Base-by-base conservation (phyloP, 2,113 vertebrate genomes). In the Sus scrofa region DNA sequence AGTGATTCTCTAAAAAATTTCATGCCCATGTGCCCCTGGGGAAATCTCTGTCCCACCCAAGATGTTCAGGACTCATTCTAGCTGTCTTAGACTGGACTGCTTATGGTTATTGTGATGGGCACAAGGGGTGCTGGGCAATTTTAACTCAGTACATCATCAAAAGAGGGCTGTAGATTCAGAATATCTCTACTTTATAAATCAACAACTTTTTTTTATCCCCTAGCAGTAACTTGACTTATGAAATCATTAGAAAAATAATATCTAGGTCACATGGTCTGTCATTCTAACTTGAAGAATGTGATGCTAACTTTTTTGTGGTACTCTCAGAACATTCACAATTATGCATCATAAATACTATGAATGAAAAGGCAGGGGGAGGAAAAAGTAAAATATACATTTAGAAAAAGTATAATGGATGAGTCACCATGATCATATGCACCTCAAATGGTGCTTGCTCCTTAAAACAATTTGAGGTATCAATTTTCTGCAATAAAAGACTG, bases 371-470 rank as follows among this genome's bases (percentile, higher is more conserved):
- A 85, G 73, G 4, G 70, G 4, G 26, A 83, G 52, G 30, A 52
- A 81, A 92, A 93, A 27, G 26, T 34, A 27, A 95, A 86, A 50
- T 79, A 58, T 2, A 63, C 70, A 96, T 94, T 95, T 89, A 96
- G 86, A 89, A 15, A 15, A 39, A 39, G 62, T 96, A 97, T 94
- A 96, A 96, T 94, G 68, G 96, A 96, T 94, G 68, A 50, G 86
- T 85, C 93, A 96, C 94, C 91, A 95, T 87, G 92, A 62, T 32
- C 20, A 79, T n/a, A 37, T 1, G 0, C 1, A 92, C 65, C 93
- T 95, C 90, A 22, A 60, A 37, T 68, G n/a, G 54, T 60, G 70
- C 27, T 62, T 22, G 50, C 65, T 74, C 24, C 52, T 98, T 91
- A 63, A 58, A 86, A 94, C 32, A 52, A 13, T 24, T 50, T 27